These are phyloP conservation scores for Crotalus horridus DNA, from an alignment of 2,113 vertebrate genomes.

Conservation along the genomic window DNA sequence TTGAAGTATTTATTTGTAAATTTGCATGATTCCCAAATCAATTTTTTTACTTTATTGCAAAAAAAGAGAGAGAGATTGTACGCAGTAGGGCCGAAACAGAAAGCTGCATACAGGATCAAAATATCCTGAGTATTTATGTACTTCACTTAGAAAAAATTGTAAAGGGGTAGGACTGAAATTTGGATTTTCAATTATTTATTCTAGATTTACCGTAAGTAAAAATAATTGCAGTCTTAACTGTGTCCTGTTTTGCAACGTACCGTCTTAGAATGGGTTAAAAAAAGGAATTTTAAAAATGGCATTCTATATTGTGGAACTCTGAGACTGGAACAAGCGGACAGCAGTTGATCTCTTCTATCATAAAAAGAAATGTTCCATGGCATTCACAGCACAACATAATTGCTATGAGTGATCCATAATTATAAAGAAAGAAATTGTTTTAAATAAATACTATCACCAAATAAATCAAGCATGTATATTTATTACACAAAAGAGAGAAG, in stretches of 20 bases:
- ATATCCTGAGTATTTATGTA: neutral
- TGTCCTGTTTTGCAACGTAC: neutral
- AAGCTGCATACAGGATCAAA: neutral
- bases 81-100: neutral
- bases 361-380: neutral
- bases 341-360: neutral
- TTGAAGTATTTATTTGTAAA: neutral
- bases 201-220: neutral
- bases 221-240: neutral
- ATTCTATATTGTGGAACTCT: neutral
- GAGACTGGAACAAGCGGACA: neutral
- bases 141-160: neutral
- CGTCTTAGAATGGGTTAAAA: neutral
- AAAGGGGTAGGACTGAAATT: neutral
- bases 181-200: neutral
- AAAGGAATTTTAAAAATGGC: neutral
- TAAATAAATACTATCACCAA: neutral
- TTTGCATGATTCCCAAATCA: neutral
- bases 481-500: neutral
- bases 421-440: neutral
- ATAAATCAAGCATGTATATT: neutral
- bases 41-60: neutral
- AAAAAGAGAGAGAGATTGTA: neutral
- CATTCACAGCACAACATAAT: neutral
- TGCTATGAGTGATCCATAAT: neutral